Evolutionary conservation across 2,797 vertebrate species (phyloP), one percentile per base, ranked within the genome.

Genomic region (Spondyliosoma cantharus): DNA sequence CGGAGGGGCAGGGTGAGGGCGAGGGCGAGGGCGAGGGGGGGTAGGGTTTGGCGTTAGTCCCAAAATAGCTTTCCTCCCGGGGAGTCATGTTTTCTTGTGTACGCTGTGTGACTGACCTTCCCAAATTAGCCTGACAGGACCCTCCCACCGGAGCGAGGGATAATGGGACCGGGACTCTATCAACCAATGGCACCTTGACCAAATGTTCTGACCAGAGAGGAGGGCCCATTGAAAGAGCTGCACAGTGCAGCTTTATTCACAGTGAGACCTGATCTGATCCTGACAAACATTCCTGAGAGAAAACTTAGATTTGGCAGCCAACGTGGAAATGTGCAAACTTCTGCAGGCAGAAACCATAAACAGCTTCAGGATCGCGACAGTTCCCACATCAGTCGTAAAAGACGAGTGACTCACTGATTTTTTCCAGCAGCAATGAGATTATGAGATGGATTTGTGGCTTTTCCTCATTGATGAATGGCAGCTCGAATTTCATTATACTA

Each of bases 111-210:
- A 78, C 82, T 87, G 92, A 91, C 91, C 93, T 94, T 93, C 86
- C 87, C 80, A 87, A 91, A 89, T 92, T 87, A 91, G 87, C 87
- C 77, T 87, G 87, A 89, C 83, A 78, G 86, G 77, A 74, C 74
- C 87, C 61, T 89, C 88, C 87, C 86, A 82, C 78, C 12, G 74
- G 71, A 74, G 75, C 50, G 3, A 3, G 62, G 81, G 67, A 76
- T 80, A 84, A 89, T 68, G 81, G 78, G 66, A 74, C 76, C 17
- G 64, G 72, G 61, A 78, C 66, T 75, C 65, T n/a, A 57, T 79
- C 60, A 53, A 63, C 81, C 86, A 89, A 86, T 84, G 89, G 83
- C 91, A 92, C 90, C 90, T 92, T 93, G 85, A 86, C 88, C 84
- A 89, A 90, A 86, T 79, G 85, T 84, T 86, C 71, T 84, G 73